A percentile compares a stretch with the other conserved stretches of the same genome.
phyloP scores from a whole-genome alignment of 2,797 vertebrate species.

The Podarcis siculus region DNA sequence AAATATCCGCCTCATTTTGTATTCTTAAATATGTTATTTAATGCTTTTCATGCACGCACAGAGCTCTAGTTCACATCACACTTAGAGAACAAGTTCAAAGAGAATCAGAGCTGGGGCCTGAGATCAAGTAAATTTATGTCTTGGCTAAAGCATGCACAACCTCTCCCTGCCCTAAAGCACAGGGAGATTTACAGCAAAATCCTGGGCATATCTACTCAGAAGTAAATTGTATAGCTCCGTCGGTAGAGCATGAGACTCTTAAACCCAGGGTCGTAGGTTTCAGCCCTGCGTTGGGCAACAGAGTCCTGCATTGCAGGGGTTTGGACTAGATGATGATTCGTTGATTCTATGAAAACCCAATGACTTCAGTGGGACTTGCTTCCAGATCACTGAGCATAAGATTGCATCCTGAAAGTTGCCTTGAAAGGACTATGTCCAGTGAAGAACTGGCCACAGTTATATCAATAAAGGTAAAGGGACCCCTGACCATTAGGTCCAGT shows the following conservation, averaged over 20 bases:
- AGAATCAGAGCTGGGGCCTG: background rate
- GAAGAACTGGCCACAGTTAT: background rate
- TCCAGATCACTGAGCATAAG: background rate
- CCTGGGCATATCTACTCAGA: background rate
- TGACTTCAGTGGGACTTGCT: background rate
- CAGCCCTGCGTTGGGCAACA: too few species aligned
- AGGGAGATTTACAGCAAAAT: background rate
- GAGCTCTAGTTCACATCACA: background rate
- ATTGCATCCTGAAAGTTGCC: background rate
- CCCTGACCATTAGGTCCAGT: too few species aligned
- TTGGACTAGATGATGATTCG: too few species aligned
- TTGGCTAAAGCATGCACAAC: background rate
- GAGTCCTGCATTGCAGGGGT: too few species aligned
- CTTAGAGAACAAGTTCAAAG: background rate
- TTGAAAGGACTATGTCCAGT: background rate
- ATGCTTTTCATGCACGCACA: background rate
- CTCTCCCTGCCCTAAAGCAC: background rate
- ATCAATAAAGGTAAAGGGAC: background rate
- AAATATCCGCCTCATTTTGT: conserved; percentile 42
- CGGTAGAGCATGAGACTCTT: too few species aligned
- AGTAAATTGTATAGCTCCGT: too few species aligned
- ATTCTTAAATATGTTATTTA: conserved; percentile 40
- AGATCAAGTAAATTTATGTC: background rate
- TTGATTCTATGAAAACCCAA: background rate
- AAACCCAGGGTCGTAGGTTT: too few species aligned